Base-by-base conservation (phyloP, 2,888 invertebrate species). In the Chirona hameri region DNA sequence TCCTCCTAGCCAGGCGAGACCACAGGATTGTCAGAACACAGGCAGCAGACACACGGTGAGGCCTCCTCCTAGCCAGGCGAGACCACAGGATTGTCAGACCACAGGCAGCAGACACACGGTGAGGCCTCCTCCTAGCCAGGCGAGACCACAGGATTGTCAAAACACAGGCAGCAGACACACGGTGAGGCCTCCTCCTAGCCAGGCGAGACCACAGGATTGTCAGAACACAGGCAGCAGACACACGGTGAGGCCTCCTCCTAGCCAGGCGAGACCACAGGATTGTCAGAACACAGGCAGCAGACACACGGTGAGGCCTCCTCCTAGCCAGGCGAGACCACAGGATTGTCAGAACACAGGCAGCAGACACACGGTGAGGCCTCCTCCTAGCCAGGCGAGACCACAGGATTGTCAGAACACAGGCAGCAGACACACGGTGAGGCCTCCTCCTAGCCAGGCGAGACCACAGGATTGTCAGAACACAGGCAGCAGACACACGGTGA, bases 191-290 rank as follows among this genome's bases (percentile, higher is more conserved):
- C 97, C 94, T 96, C 86, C 76, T 87, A 86, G 84, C 84, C 81
- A 84, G 83, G 55, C 15, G 55, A 27, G 29, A 46, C 2, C 31
- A n/a, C 24, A 60, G 60, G 39, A 39, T 39, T 39, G 39, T 5
- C 39, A 7, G 39, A 7, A 39, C 39, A 39, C n/a, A n/a, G n/a
- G 39, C 39, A 39, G 39, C 39, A 5, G 39, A 2, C n/a, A n/a
- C n/a, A n/a, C n/a, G n/a, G n/a, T n/a, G n/a, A n/a, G n/a, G n/a
- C 94, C 88, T 98, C 97, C 94, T 96, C 86, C 76, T 87, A 86
- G 84, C 84, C 81, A 84, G 83, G 55, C 15, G 55, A 27, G 29
- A 46, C 2, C 31, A n/a, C 24, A 60, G 60, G 39, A 39, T 39
- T 39, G 39, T 5, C 39, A 7, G 39, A 7, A 39, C 39, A 39